Evolutionary conservation across 2,888 invertebrate species (phyloP).

Genomic region (Yponomeuta malinellus): DNA sequence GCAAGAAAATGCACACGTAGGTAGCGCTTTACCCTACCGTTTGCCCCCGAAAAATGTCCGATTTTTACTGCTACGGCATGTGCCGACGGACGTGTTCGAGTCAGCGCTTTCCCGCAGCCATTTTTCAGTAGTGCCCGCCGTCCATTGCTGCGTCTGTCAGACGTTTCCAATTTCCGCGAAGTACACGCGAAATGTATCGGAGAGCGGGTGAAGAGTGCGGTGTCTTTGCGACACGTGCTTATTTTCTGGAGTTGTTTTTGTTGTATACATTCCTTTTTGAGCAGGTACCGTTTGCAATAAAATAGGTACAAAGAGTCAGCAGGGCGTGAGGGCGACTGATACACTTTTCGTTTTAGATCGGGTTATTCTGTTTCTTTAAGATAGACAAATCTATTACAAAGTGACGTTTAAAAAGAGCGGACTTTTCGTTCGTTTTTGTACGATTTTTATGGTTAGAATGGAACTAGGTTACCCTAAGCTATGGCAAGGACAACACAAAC

Average conservation of each 20-base stretch:
- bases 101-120: slow-evolving; percentile 19
- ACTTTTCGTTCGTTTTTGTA: no score
- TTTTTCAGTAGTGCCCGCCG: slow-evolving; percentile 25
- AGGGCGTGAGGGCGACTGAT: no score
- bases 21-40: slow-evolving; percentile 1
- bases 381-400: no score
- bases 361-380: no score
- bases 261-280: neutral
- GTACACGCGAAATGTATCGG: slow-evolving; percentile 15
- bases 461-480: no score
- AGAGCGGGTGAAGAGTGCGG: neutral
- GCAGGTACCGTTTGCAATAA: neutral
- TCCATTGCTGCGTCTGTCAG: slow-evolving; percentile 23
- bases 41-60: slow-evolving; percentile 24
- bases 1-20: slow-evolving; percentile 25
- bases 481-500: no score
- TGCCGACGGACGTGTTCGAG: slow-evolving; percentile 18
- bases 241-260: neutral
- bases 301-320: neutral
- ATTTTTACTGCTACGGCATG: slow-evolving; percentile 21
- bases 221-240: neutral
- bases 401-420: no score
- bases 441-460: no score
- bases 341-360: no score
- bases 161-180: slow-evolving; percentile 15